Percentiles rank a stretch among this genome's conserved stretches.
Conservation (phyloP, 2,113 vertebrate species). For the Rhinoderma darwinii region DNA sequence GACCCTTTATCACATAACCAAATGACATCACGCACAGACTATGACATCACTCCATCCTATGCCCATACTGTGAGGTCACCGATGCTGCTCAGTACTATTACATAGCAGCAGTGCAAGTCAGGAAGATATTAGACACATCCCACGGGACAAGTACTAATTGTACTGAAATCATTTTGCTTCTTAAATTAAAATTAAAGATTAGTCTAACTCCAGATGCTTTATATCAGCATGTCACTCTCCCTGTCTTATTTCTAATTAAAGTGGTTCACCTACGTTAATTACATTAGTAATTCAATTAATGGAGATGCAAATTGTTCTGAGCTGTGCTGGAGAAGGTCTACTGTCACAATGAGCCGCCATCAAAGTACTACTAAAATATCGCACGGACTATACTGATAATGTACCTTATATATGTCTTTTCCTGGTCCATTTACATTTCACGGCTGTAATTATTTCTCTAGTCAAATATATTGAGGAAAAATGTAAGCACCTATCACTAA, state of each 20-base stretch:
- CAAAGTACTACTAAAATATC: neutral
- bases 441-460: neutral
- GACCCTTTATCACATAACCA: too few relatives aligned
- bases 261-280: slow-evolving; percentile 72
- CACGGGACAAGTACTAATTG: slow-evolving; percentile 33
- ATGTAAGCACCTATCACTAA: neutral
- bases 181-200: slow-evolving; percentile 67
- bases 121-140: neutral
- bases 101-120: neutral
- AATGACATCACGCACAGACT: neutral
- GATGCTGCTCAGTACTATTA: neutral
- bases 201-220: slow-evolving; percentile 65
- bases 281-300: slow-evolving; percentile 75
- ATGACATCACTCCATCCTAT: neutral
- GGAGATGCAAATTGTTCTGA: slow-evolving; percentile 67
- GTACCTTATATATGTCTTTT: neutral
- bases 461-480: too few relatives aligned
- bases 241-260: slow-evolving; percentile 70
- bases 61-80: neutral
- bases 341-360: slow-evolving; percentile 5
- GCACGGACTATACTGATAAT: neutral
- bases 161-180: slow-evolving; percentile 60
- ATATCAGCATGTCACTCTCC: slow-evolving; percentile 66
- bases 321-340: slow-evolving; percentile 41
- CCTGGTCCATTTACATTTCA: neutral